Evolutionary conservation across 2,113 vertebrate genomes (phyloP), one percentile per base, ranked within the genome.

Genomic region (Pyxicephalus adspersus): DNA sequence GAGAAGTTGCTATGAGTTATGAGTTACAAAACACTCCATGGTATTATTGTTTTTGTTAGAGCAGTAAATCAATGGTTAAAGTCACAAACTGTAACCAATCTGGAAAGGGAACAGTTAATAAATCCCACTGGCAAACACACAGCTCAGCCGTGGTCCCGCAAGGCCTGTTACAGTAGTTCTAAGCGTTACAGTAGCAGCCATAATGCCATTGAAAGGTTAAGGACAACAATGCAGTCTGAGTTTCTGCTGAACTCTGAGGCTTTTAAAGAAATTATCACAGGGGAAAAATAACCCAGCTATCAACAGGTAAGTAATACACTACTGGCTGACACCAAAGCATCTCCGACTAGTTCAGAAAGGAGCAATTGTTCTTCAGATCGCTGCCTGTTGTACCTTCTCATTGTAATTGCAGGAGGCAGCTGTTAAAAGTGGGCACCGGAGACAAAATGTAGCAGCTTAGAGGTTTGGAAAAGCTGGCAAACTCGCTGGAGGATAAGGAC

Each of bases 381-480:
- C 83, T 88, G 78, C 73, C 83, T 89, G 77, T 66, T 90, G 81
- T 86, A 89, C 81, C 85, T 90, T 84, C 67, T 81, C 66, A 86
- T 84, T 90, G 84, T 91, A 91, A 92, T 87, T 92, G 88, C 86
- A 89, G 83, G 87, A 92, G 90, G 89, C 92, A 91, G 88, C 87
- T 90, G 91, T 90, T 81, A 81, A 81, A 91, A 91, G 86, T 89
- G 88, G 86, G 87, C 89, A 91, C 9, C 22, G 82, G 71, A 85
- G 84, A 91, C 81, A 86, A 90, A 89, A 87, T 83, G 0, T 26
- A 73, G 79, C 68, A 45, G 68, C 70, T 61, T 65, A 81, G 51
- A 54, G 70, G 51, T 45, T 64, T n/a, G 61, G 61, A 81, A 86
- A 91, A 88, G 85, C 93, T 93, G 92, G 92, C 89, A 88, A 83